These are phyloP conservation scores for Pseudomugil gertrudae DNA, from an alignment of 2,797 vertebrate genomes.

Conservation along the genomic window DNA sequence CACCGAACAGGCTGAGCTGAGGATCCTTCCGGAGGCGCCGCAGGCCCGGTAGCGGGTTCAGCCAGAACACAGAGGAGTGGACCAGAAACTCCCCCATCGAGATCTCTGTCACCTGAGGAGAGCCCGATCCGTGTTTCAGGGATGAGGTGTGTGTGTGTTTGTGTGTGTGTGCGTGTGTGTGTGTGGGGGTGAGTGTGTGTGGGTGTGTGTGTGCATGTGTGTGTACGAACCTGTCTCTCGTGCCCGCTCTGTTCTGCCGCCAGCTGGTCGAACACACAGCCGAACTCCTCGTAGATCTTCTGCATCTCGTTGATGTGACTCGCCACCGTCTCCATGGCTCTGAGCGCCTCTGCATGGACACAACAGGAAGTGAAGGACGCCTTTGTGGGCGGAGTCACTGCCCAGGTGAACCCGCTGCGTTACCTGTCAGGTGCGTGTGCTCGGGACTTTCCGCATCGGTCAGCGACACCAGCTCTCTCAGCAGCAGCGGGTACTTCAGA, in stretches of 20 bases:
- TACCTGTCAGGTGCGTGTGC: conserved; percentile 80
- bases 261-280: conserved; percentile 92
- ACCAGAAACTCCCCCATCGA: conserved; percentile 96
- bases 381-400: too few relatives aligned
- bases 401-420: neutral
- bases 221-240: conserved; percentile 83
- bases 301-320: conserved; percentile 98
- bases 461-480: conserved; percentile 91
- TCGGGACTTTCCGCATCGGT: conserved; percentile 90
- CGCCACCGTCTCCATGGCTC: conserved; percentile 96
- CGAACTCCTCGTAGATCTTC: conserved; percentile 96
- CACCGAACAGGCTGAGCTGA: conserved; percentile 91
- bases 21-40: conserved; percentile 90
- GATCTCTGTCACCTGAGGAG: conserved; percentile 88
- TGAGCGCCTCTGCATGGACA: conserved; percentile 86
- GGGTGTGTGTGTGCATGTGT: neutral
- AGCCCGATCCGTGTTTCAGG: neutral
- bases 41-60: conserved; percentile 89
- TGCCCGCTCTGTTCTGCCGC: conserved; percentile 88
- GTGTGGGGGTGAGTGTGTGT: too few relatives aligned
- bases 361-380: neutral
- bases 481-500: conserved; percentile 93
- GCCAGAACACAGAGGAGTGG: conserved; percentile 88
- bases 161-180: neutral
- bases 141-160: too few relatives aligned